Evolutionary conservation across 2,113 vertebrate species (phyloP).

Genomic region (Phalacrocorax pelagicus): DNA sequence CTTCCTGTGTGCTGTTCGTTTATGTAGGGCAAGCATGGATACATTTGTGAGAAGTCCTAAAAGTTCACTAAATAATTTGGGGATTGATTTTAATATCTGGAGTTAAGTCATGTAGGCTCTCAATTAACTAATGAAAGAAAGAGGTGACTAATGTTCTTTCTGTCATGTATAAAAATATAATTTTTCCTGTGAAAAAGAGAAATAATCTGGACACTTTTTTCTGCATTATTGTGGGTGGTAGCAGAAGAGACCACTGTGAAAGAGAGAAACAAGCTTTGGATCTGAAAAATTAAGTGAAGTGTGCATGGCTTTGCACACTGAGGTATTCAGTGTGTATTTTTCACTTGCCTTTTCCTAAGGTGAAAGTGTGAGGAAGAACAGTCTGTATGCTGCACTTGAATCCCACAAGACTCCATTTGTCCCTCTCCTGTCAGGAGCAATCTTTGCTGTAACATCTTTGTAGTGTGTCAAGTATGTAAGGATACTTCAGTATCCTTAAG

Average conservation of each 20-base stretch:
- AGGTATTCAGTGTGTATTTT: background rate
- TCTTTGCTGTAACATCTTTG: background rate
- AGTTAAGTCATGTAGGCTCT: background rate
- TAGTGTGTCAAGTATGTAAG: background rate
- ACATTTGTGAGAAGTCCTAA: background rate
- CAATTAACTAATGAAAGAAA: background rate
- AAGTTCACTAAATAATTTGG: background rate
- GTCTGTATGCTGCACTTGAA: background rate
- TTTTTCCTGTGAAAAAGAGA: background rate
- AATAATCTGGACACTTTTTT: background rate
- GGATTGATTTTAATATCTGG: background rate
- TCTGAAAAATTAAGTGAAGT: background rate
- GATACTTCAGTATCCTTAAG: background rate
- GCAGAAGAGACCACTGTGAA: background rate
- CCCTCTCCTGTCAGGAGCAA: background rate
- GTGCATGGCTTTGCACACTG: background rate
- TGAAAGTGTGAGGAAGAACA: background rate
- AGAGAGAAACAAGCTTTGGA: background rate
- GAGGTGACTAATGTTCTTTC: background rate
- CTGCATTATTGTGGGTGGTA: background rate
- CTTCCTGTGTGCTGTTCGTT: background rate
- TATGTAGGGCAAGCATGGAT: background rate
- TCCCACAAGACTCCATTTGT: background rate
- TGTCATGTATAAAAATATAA: background rate
- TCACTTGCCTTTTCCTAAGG: background rate